Evolutionary conservation across 2,888 invertebrate genomes (phyloP).

Genomic region (Sesamia inferens): DNA sequence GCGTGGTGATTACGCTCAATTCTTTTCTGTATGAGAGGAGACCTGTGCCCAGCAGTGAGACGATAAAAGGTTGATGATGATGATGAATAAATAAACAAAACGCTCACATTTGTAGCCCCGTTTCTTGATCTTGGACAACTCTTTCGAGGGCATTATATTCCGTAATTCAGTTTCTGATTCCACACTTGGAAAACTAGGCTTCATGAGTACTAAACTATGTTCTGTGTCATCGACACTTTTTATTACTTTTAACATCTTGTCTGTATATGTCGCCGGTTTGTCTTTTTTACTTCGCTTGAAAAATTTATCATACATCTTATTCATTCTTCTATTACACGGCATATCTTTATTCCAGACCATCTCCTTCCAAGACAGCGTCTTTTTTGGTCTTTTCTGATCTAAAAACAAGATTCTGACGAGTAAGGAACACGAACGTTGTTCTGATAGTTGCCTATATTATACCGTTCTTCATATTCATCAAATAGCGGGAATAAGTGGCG

Average conservation of each 20-base stretch:
- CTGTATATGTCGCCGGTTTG: not conserved
- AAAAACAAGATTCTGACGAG: not conserved
- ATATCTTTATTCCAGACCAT: slow-evolving; percentile 11
- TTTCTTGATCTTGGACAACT: not conserved
- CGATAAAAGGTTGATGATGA: too few relatives aligned
- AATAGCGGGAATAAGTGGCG: too few relatives aligned
- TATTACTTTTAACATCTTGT: not conserved
- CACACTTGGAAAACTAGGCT: not conserved
- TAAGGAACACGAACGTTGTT: not conserved
- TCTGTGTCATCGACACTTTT: not conserved
- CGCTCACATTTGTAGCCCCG: slow-evolving; percentile 9
- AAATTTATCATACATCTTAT: slow-evolving; percentile 1
- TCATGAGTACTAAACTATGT: not conserved
- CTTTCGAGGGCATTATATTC: not conserved
- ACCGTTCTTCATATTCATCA: not conserved
- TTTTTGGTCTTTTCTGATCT: not conserved
- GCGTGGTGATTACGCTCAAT: too few relatives aligned
- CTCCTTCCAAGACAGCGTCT: slow-evolving; percentile 1
- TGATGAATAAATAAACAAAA: not conserved
- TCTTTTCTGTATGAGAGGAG: too few relatives aligned
- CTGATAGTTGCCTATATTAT: not conserved
- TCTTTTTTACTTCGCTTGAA: not conserved
- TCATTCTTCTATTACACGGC: not conserved
- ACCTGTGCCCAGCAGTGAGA: too few relatives aligned
- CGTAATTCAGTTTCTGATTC: slow-evolving; percentile 42